Evolutionary conservation across 2,888 invertebrate species (phyloP).

Genomic region (Meiosimyza platycephala): DNA sequence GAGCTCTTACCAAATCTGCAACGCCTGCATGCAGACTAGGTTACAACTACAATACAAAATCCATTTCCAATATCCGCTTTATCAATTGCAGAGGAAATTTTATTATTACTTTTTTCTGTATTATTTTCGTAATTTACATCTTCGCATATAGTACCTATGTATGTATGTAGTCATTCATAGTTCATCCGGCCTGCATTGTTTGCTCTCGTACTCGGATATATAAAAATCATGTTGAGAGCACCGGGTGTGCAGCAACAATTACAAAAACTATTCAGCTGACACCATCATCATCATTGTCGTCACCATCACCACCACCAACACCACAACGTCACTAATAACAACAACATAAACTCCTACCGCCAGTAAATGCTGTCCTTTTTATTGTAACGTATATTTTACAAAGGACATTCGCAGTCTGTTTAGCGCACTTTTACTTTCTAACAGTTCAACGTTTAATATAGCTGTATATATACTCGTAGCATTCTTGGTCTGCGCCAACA

Average conservation of each 20-base stretch:
- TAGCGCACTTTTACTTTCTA: conserved; percentile 22
- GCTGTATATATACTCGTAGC: neutral
- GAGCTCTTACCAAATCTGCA: too few species aligned
- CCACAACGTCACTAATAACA: conserved; percentile 16
- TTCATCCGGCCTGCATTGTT: too few species aligned
- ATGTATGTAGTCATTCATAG: too few species aligned
- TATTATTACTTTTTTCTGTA: too few species aligned
- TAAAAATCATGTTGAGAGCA: conserved; percentile 1
- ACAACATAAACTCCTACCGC: conserved; percentile 16
- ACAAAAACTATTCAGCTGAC: conserved; percentile 21
- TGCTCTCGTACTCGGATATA: too few species aligned
- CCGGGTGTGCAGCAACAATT: conserved; percentile 43
- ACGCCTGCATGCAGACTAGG: too few species aligned
- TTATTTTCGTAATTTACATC: too few species aligned
- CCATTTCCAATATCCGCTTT: too few species aligned
- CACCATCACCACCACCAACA: neutral
- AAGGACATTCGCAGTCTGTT: neutral
- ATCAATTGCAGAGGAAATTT: too few species aligned
- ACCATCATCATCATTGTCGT: conserved; percentile 9
- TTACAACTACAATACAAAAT: too few species aligned
- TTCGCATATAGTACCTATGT: too few species aligned
- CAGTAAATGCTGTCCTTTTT: conserved; percentile 1
- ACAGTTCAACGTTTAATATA: neutral
- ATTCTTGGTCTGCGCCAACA: conserved; percentile 42
- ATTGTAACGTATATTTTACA: conserved; percentile 21